Conservation (phyloP, 2,888 invertebrate genomes). For the Argyra leucocephala region DNA sequence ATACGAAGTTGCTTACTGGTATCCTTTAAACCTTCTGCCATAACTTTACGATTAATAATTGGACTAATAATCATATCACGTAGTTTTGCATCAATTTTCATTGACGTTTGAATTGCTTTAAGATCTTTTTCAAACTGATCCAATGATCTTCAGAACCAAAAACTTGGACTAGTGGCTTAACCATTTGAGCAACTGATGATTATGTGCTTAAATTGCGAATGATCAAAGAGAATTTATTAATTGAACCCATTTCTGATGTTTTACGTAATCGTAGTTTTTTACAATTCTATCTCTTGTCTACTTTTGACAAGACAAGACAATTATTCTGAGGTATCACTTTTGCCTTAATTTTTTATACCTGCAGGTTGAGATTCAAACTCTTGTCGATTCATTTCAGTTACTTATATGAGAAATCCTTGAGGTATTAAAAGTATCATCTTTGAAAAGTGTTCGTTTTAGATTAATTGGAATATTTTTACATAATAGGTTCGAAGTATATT, state of each 20-base stretch:
- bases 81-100: conserved; percentile 66
- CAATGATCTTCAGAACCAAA: conserved; percentile 88
- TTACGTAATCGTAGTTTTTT: not conserved
- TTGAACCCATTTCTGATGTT: conserved; percentile 34
- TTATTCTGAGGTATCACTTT: too few relatives aligned
- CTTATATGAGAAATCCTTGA: too few relatives aligned
- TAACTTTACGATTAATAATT: conserved; percentile 67
- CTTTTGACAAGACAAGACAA: too few relatives aligned
- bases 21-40: conserved; percentile 64
- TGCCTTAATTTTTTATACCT: too few relatives aligned
- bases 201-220: conserved; percentile 49
- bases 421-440: too few relatives aligned
- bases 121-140: conserved; percentile 89
- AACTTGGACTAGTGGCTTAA: conserved; percentile 79
- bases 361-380: too few relatives aligned
- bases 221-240: conserved; percentile 39
- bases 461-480: too few relatives aligned
- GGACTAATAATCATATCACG: conserved; percentile 78
- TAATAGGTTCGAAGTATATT: too few relatives aligned
- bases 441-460: too few relatives aligned
- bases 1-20: conserved; percentile 49
- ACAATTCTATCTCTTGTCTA: too few relatives aligned
- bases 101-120: conserved; percentile 56
- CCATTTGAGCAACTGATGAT: conserved; percentile 45
- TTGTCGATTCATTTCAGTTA: too few relatives aligned